Conservation (phyloP, 2,888 invertebrate species). For the Apeira syringaria region DNA sequence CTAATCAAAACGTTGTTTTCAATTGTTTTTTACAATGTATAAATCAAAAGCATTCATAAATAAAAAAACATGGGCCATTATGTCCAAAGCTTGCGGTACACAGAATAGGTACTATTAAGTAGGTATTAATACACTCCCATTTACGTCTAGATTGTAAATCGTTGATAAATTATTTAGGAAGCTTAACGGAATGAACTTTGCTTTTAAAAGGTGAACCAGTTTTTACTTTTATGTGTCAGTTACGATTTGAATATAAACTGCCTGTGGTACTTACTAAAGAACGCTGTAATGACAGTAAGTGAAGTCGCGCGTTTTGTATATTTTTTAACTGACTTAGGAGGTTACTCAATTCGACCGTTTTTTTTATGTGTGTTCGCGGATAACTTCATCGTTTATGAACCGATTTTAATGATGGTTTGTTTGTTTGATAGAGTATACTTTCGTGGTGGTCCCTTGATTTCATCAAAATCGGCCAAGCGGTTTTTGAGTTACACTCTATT, state of each 20-base stretch:
- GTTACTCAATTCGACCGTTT: no score
- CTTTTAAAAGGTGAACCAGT: conserved; percentile 70
- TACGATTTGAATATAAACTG: conserved; percentile 56
- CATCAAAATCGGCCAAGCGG: no score
- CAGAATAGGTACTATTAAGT: conserved; percentile 11
- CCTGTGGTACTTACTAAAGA: conserved; percentile 23
- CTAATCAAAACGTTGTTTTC: conserved; percentile 13
- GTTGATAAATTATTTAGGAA: conserved; percentile 62
- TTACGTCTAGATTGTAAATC: conserved; percentile 37
- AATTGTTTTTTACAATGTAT: conserved; percentile 17
- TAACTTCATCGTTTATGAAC: no score
- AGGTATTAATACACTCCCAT: conserved; percentile 19
- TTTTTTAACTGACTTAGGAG: no score
- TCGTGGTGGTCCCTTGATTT: no score
- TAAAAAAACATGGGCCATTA: conserved; percentile 15
- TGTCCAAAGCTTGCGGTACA: conserved; percentile 12
- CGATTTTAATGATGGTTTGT: no score
- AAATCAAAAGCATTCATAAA: conserved; percentile 12
- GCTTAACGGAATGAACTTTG: conserved; percentile 54
- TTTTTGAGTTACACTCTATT: no score
- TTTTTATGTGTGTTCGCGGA: no score
- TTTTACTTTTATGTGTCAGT: conserved; percentile 47
- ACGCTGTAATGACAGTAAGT: conserved; percentile 14
- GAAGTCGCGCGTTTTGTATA: neutral
- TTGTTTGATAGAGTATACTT: no score